Base-by-base conservation (phyloP, 2,113 vertebrate species). In the Chlorodrepanis virens region DNA sequence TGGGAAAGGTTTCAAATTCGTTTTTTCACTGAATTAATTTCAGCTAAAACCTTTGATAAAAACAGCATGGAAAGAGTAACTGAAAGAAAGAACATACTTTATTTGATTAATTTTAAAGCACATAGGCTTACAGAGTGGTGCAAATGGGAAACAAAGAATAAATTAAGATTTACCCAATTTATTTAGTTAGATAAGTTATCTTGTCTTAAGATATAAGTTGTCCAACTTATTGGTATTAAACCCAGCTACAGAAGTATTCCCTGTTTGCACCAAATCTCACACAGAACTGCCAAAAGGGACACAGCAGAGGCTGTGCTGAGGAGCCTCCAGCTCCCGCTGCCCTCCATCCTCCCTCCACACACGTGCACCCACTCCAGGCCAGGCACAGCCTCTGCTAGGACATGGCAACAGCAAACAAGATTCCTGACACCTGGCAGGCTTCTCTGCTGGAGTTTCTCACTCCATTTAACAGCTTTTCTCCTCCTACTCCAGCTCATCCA, bases 91-190 rank as follows among this genome's bases (percentile, higher is more conserved):
- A 80, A 74, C 12, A 52, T 4, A 6, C 54, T 83, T 87, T 22
- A 39, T 50, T 68, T 68, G 23, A 72, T 81, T 69, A 39, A 13
- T 94, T 77, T 52, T 40, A 79, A 87, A 88, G 24, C 14, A 77
- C 21, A 53, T 1, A 6, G 50, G 35, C 27, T 85, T 67, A 12
- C 21, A 72, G 25, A 57, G 44, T 5, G 16, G 7, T 0, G 0
- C 20, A 65, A 80, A 45, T 16, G 25, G 29, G 31, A 92, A 85
- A 81, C 14, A 87, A 70, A 54, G 22, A 39, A 47, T 11, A 3
- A 47, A 45, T 11, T 44, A 70, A 18, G 31, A 87, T 64, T 60
- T 33, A 24, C 15, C 13, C 45, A 5, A 52, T 56, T 59, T 74
- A 83, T 45, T 81, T 29, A 42, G 29, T 52, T 76, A 80, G 76